phyloP scores from a whole-genome alignment of 2,797 vertebrate genomes.

The Picus viridis region DNA sequence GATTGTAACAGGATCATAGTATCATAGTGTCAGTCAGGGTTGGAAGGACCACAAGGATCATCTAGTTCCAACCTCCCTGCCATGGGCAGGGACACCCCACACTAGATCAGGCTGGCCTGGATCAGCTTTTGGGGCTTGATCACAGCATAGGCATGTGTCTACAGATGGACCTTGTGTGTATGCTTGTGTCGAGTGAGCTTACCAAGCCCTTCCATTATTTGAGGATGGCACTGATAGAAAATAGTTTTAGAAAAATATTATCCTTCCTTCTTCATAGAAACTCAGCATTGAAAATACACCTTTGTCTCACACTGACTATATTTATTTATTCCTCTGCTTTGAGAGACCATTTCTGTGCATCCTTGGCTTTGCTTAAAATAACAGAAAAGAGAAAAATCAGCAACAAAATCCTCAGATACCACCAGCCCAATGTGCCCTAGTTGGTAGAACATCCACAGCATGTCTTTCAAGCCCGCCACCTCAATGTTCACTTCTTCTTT shows the following conservation, averaged over 20 bases:
- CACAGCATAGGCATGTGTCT: background rate
- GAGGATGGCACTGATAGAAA: background rate
- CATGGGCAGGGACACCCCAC: too few species aligned
- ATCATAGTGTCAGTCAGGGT: too few species aligned
- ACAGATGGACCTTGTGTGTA: background rate
- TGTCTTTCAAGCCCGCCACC: background rate
- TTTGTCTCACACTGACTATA: rapidly evolving
- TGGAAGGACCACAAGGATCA: too few species aligned
- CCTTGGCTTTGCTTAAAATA: background rate
- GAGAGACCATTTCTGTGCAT: background rate
- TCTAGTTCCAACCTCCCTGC: too few species aligned
- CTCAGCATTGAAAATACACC: background rate
- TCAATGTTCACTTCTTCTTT: background rate
- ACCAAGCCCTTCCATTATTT: background rate
- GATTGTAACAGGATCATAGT: background rate
- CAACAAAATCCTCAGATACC: background rate
- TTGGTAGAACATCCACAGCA: background rate
- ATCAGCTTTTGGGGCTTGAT: rapidly evolving
- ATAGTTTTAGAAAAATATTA: background rate
- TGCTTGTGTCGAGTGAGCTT: background rate
- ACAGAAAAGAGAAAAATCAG: background rate
- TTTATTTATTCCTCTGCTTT: background rate
- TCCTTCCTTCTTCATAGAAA: background rate
- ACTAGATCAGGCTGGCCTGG: too few species aligned
- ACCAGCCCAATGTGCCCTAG: background rate